phyloP scores from a whole-genome alignment of 92 coral and sea anemone species.

The Porites evermanni region DNA sequence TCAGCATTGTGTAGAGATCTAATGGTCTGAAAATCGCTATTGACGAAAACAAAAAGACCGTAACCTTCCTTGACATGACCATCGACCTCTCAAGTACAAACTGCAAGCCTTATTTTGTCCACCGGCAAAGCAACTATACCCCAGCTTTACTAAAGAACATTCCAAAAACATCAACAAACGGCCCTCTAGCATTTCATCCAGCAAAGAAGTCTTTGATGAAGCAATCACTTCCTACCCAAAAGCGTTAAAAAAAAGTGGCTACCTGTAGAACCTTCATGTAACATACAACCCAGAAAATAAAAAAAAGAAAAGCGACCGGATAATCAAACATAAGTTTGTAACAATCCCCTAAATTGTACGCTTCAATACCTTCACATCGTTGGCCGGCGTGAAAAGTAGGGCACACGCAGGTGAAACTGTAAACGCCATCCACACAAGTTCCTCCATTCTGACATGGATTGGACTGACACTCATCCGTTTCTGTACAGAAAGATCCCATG shows the following conservation, averaged over 20 bases:
- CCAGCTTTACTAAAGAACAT: constrained; percentile 31
- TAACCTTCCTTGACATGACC: not conserved
- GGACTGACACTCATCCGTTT: constrained; percentile 5
- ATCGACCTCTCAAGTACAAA: not conserved
- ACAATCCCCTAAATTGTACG: too few relatives aligned
- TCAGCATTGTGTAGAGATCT: not conserved
- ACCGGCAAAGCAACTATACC: not conserved
- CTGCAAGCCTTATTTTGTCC: not conserved
- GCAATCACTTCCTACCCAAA: not conserved
- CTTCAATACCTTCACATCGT: constrained; percentile 43
- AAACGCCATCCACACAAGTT: constrained; percentile 42
- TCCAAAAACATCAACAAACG: not conserved
- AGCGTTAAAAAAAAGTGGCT: too few relatives aligned
- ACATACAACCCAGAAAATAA: too few relatives aligned
- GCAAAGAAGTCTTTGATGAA: constrained; percentile 18
- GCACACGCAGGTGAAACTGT: constrained; percentile 53
- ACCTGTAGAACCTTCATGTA: too few relatives aligned
- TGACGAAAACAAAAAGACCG: not conserved
- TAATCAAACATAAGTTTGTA: too few relatives aligned
- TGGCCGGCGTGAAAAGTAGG: constrained; percentile 22
- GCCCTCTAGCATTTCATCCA: not conserved
- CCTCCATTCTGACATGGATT: constrained; percentile 66
- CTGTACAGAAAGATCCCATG: too few relatives aligned
- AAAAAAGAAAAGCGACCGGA: too few relatives aligned
- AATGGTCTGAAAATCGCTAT: not conserved